These are phyloP conservation scores for Blastomussa wellsi DNA, from an alignment of 92 coral and sea anemone species.

Conservation along the genomic window DNA sequence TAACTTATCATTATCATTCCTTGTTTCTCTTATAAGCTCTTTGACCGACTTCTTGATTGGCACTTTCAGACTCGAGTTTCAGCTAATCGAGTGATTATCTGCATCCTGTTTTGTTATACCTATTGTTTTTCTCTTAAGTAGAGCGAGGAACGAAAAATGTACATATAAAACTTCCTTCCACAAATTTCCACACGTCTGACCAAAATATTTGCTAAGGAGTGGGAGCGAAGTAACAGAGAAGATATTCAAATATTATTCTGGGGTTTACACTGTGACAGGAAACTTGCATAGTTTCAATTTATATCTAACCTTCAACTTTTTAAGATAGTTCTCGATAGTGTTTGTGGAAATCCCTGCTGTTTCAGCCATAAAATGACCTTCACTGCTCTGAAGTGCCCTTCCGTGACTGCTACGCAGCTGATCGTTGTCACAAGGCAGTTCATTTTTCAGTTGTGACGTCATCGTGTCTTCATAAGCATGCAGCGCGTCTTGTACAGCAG, in stretches of 20 bases:
- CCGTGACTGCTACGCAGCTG: slow-evolving; percentile 43
- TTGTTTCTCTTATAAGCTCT: no score
- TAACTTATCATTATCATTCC: not conserved
- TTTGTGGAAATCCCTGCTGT: slow-evolving; percentile 47
- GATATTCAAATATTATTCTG: no score
- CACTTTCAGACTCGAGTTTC: no score
- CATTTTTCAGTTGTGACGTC: slow-evolving; percentile 32
- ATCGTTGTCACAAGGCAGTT: slow-evolving; percentile 49
- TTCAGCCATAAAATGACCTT: slow-evolving; percentile 36
- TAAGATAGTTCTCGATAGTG: slow-evolving; percentile 49
- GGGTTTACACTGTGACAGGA: not conserved
- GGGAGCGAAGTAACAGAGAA: no score
- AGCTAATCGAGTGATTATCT: no score
- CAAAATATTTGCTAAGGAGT: no score
- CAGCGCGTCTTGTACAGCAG: slow-evolving; percentile 38
- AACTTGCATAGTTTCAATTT: not conserved
- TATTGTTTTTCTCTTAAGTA: no score
- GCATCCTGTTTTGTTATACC: no score
- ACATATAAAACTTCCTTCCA: no score
- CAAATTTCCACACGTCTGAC: no score
- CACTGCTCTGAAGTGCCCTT: slow-evolving; percentile 39
- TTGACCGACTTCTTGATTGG: no score
- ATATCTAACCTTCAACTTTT: slow-evolving; percentile 46
- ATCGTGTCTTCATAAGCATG: slow-evolving; percentile 31
- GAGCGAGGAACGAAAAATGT: no score